Base-by-base conservation (phyloP, 2,888 invertebrate genomes). In the Phymatocera aterrima region DNA sequence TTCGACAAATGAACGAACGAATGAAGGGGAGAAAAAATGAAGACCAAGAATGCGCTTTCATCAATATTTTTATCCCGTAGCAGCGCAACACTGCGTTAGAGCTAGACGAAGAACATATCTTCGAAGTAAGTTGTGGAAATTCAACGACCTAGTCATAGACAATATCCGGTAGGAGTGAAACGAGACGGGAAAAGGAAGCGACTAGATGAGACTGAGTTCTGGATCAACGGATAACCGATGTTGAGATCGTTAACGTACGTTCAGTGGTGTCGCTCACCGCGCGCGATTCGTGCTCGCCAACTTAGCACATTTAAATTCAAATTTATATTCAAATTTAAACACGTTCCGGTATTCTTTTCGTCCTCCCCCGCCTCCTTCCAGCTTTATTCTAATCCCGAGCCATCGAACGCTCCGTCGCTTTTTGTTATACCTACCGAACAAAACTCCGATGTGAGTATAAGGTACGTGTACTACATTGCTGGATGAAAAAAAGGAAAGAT, bases 241-340 rank as follows among this genome's bases (percentile, higher is more conserved):
- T 64, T 37, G n/a, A 37, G 34, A 8, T n/a, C 34, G 64, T 64
- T 64, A 64, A 64, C 64, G 18, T 60, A n/a, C 18, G 15, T 48
- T 57, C 57, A 12, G 4, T 12, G 57, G 28, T n/a, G 64, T 18
- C 64, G 64, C 37, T 18, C 31, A 37, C 18, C 10, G 10, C 34
- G 37, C 10, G 10, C 34, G 37, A 64, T 64, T 18, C 37, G 6
- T 37, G 64, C 37, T 64, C 64, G 37, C 64, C 68, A 68, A 68
- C 68, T 68, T 68, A 40, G 46, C 68, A 28, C 46, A 46, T 68
- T 68, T 64, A 64, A 64, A 64, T 64, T 64, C 37, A 64, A 64
- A 64, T 64, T 64, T 68, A 68, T 68, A 68, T 68, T 68, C 68
- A 68, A 43, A 68, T 68, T 68, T 46, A 46, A 68, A 46, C 68